Evolutionary conservation across 2,113 vertebrate genomes (phyloP).

Genomic region (Caloenas nicobarica): DNA sequence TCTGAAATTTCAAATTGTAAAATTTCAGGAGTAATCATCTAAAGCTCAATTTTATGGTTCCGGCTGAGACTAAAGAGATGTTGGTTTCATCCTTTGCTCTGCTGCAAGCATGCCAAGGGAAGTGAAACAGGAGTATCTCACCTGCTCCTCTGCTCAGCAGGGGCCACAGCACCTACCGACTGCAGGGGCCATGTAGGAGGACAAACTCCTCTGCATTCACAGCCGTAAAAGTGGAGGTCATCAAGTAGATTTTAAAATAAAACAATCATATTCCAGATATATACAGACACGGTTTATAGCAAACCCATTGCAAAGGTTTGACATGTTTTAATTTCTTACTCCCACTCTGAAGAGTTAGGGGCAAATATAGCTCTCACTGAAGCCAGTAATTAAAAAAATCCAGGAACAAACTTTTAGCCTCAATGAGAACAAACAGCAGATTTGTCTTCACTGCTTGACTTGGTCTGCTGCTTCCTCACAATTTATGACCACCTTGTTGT

Average conservation of each 20-base stretch:
- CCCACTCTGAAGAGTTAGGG: background rate
- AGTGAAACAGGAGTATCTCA: background rate
- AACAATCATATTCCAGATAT: background rate
- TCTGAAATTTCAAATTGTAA: background rate
- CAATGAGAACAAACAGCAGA: background rate
- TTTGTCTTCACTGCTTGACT: background rate
- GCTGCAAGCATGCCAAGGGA: background rate
- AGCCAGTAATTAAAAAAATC: background rate
- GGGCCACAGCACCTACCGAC: fast-evolving
- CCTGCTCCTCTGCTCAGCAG: background rate
- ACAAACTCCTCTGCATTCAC: background rate
- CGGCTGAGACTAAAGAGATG: background rate
- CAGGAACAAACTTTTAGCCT: background rate
- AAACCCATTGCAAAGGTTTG: background rate
- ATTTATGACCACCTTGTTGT: background rate
- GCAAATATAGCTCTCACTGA: background rate
- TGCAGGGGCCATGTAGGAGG: background rate
- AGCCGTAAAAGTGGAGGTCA: background rate
- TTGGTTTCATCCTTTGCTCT: background rate
- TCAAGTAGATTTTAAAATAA: background rate
- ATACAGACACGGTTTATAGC: background rate
- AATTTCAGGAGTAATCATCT: background rate
- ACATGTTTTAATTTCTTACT: background rate
- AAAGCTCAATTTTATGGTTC: background rate
- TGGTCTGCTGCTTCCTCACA: background rate